Evolutionary conservation across 2,888 invertebrate species (phyloP).

Genomic region (Uloborus plumipes): DNA sequence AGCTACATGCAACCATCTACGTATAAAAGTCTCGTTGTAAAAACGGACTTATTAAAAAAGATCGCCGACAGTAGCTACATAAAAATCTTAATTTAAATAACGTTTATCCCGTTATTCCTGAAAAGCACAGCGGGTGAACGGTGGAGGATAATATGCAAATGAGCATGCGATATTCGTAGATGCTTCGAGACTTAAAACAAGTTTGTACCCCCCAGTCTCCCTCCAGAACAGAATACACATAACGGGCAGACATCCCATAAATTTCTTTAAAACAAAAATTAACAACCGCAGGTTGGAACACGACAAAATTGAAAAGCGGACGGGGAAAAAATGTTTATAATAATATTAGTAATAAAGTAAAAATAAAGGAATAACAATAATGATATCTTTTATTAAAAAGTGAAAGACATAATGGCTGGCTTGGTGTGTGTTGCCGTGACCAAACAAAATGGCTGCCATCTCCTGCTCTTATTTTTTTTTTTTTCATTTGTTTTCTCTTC

Average conservation of each 20-base stretch:
- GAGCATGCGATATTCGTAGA: conserved; percentile 36
- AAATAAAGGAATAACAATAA: conserved; percentile 42
- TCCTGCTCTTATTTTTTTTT: conserved; percentile 27
- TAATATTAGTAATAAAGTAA: background rate
- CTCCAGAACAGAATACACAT: conserved; percentile 16
- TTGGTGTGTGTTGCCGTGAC: conserved; percentile 38
- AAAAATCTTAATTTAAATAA: conserved; percentile 64
- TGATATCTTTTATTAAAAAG: conserved; percentile 64
- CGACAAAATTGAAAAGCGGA: conserved; percentile 26
- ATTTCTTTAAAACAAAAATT: conserved; percentile 65
- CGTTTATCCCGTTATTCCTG: conserved; percentile 45
- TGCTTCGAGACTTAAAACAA: conserved; percentile 46
- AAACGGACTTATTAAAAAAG: conserved; percentile 53
- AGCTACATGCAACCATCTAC: conserved; percentile 24
- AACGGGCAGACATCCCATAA: conserved; percentile 59
- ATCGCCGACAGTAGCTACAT: conserved; percentile 38
- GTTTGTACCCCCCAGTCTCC: conserved; percentile 19
- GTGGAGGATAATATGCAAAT: conserved; percentile 58
- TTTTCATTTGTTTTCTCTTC: conserved; percentile 13
- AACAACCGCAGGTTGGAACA: conserved; percentile 27
- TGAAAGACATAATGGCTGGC: conserved; percentile 52
- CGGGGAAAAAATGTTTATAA: conserved; percentile 1
- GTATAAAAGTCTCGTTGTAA: conserved; percentile 36
- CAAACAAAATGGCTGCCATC: conserved; percentile 29
- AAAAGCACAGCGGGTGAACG: conserved; percentile 21